Base-by-base conservation (phyloP, 2,888 invertebrate species). In the Erpobdella octoculata region DNA sequence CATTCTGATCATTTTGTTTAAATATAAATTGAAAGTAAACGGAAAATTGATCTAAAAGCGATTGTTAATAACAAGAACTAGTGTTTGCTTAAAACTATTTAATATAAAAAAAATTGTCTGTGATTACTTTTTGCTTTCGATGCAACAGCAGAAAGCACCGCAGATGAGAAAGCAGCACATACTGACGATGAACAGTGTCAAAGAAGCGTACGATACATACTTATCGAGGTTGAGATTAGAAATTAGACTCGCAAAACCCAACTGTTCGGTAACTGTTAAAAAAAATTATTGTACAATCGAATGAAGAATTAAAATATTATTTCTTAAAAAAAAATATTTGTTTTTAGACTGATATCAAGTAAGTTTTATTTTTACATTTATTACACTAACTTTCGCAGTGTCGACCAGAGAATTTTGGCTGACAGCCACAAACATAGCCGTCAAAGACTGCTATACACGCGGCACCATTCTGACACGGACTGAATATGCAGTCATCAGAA, bases 361-460 rank as follows among this genome's bases (percentile, higher is more conserved):
- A n/a, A n/a, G n/a, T n/a, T n/a, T n/a, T n/a, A n/a, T n/a, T n/a
- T n/a, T n/a, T n/a, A n/a, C n/a, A n/a, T n/a, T n/a, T n/a, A n/a
- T n/a, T n/a, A n/a, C 12, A 46, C 67, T 28, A 21, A 67, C 67
- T 67, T 67, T 67, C 67, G 18, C 67, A 67, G 18, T 67, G 67
- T 15, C 4, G 31, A 8, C 67, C 67, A 28, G 31, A 28, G 28
- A 21, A 46, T 9, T 21, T 28, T 25, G 12, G 41, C 28, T 15
- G 41, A 67, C 67, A 67, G 6, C 41, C 41, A 37, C 67, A 67
- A n/a, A 28, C 8, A 48, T 67, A 67, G 46, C 67, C 46, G 4
- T 41, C 41, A 31, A 31, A 46, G 1, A 41, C 28, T 41, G 36
- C 18, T 15, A 46, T 41, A 28, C 67, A 67, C 37, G 35, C 28